These are phyloP conservation scores for Caenorhabditis sp. DNA, from an alignment of 2,888 invertebrate genomes.

Conservation along the genomic window DNA sequence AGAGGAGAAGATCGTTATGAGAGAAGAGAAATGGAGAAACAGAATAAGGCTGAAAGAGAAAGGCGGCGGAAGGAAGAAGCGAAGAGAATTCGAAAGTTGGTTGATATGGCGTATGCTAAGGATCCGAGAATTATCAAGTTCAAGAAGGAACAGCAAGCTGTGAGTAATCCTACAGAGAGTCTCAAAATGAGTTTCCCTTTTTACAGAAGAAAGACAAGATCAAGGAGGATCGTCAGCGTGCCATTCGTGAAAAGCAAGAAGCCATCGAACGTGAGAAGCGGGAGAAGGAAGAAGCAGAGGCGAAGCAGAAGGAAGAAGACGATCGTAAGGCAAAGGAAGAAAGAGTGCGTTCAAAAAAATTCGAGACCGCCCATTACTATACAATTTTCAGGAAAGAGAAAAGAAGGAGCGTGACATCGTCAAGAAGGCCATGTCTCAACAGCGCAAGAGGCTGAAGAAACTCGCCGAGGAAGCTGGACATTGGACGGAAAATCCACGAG, in stretches of 20 bases:
- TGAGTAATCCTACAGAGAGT: conserved; percentile 84
- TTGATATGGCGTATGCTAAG: conserved; percentile 94
- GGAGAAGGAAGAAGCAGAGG: conserved; percentile 75
- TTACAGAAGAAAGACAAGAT: conserved; percentile 71
- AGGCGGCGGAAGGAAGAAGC: conserved; percentile 98
- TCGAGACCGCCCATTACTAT: too few species aligned
- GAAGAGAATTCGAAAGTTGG: conserved; percentile 91
- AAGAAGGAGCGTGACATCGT: conserved; percentile 83
- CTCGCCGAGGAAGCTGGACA: conserved; percentile 83
- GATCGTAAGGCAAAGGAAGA: conserved; percentile 64
- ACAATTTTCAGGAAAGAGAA: conserved; percentile 68
- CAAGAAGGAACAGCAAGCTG: conserved; percentile 94
- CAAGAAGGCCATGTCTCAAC: conserved; percentile 87
- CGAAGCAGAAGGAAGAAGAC: conserved; percentile 68
- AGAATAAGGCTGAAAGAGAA: conserved; percentile 94
- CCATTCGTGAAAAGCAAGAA: conserved; percentile 67
- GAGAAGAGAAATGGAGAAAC: conserved; percentile 97
- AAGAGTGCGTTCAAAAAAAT: conserved; percentile 32
- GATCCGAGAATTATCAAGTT: conserved; percentile 95
- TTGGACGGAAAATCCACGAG: conserved; percentile 74
- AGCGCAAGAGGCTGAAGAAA: conserved; percentile 91
- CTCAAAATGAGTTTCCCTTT: not conserved
- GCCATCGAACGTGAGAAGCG: conserved; percentile 70
- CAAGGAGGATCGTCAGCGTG: conserved; percentile 68
- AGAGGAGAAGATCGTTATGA: conserved; percentile 96